A percentile compares a stretch with the other conserved stretches of the same genome.
Conservation (phyloP, 2,113 vertebrate genomes). For the Miniopterus natalensis region DNA sequence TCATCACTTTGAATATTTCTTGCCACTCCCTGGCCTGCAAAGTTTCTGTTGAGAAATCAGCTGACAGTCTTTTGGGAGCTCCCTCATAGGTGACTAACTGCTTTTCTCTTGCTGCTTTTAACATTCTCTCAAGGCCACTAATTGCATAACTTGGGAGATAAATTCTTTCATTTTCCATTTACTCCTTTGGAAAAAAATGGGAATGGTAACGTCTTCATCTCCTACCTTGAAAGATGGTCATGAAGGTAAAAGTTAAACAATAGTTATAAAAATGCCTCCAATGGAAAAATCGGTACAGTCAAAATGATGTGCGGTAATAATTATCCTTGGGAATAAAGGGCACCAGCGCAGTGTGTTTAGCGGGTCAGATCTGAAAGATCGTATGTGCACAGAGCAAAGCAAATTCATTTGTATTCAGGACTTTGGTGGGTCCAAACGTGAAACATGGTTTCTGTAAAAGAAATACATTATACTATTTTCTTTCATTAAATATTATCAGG, state of each 20-base stretch:
- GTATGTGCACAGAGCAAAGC: conserved; percentile 35
- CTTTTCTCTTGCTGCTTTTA: background rate
- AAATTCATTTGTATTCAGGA: conserved; percentile 54
- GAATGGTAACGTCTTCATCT: background rate
- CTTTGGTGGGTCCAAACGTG: background rate
- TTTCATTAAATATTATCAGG: conserved; percentile 71
- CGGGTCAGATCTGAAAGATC: conserved; percentile 41
- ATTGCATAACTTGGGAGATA: background rate
- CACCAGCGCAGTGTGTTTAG: fast-evolving
- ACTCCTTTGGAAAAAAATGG: background rate
- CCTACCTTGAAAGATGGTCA: background rate
- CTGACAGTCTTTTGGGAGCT: background rate
- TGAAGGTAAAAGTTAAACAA: background rate
- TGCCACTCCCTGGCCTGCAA: background rate
- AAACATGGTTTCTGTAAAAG: background rate
- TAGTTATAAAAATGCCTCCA: background rate
- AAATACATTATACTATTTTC: background rate
- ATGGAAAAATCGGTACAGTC: fast-evolving
- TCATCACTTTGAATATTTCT: background rate
- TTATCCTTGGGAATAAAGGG: background rate
- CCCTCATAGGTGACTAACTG: background rate
- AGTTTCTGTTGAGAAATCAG: background rate
- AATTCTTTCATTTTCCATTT: background rate
- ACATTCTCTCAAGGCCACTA: background rate
- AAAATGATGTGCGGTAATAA: fast-evolving